Conservation (phyloP, 1,140 invertebrate species). For the Tetramorium simillimum region DNA sequence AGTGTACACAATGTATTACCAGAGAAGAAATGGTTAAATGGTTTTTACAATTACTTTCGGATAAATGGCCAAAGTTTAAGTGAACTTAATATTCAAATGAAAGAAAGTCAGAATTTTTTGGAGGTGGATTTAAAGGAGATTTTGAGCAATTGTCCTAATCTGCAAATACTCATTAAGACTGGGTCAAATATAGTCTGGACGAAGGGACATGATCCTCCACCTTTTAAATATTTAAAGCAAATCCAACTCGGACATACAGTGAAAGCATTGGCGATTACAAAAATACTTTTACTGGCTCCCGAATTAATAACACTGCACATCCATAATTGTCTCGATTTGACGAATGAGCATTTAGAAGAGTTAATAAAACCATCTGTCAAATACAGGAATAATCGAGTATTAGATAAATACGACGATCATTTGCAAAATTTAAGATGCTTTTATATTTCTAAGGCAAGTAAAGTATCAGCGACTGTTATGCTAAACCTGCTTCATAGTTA, state of each 20-base stretch:
- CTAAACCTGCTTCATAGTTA: slow-evolving; percentile 81
- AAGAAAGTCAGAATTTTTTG: slow-evolving; percentile 74
- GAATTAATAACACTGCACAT: slow-evolving; percentile 81
- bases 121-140: slow-evolving; percentile 82
- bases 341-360: slow-evolving; percentile 79
- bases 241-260: slow-evolving; percentile 82
- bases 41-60: slow-evolving; percentile 82
- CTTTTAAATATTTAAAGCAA: slow-evolving; percentile 76
- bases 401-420: slow-evolving; percentile 71
- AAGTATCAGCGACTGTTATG: slow-evolving; percentile 80
- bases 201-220: slow-evolving; percentile 73
- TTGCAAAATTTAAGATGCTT: slow-evolving; percentile 83
- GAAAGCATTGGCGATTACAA: slow-evolving; percentile 77
- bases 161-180: slow-evolving; percentile 80
- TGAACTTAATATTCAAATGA: slow-evolving; percentile 81
- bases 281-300: slow-evolving; percentile 81
- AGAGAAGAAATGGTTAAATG: slow-evolving; percentile 80
- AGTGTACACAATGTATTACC: slow-evolving; percentile 82
- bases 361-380: slow-evolving; percentile 47
- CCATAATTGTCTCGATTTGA: slow-evolving; percentile 83
- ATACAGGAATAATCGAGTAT: slow-evolving; percentile 31
- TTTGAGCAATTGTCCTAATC: slow-evolving; percentile 79
- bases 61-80: slow-evolving; percentile 79
- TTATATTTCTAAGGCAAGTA: slow-evolving; percentile 84
- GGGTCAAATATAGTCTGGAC: slow-evolving; percentile 81